These are phyloP conservation scores for Sipha maydis DNA, from an alignment of 2,888 invertebrate species.

Conservation along the genomic window DNA sequence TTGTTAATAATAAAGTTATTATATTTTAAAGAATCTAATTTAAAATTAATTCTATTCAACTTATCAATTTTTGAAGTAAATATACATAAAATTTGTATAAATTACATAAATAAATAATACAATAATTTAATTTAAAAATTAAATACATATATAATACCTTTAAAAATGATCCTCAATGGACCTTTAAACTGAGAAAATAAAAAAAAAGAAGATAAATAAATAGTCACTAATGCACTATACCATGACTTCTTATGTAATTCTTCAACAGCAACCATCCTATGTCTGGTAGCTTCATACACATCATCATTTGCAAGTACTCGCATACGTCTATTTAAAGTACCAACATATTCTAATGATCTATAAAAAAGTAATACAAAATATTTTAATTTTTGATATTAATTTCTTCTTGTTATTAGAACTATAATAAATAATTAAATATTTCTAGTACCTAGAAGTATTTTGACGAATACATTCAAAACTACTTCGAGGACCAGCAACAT, in stretches of 20 bases:
- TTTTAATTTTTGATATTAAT: not conserved
- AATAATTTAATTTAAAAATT: no score
- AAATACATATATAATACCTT: not conserved
- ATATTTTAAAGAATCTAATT: no score
- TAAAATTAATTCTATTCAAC: no score
- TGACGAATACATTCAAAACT: constrained; percentile 92
- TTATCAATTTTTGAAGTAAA: no score
- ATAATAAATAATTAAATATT: not conserved
- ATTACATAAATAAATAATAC: no score
- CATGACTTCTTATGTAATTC: constrained; percentile 94
- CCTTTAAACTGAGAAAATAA: not conserved
- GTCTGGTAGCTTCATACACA: constrained; percentile 91
- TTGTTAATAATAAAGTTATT: no score
- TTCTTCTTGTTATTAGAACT: not conserved
- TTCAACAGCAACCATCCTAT: constrained; percentile 90
- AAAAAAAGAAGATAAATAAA: constrained; percentile 16
- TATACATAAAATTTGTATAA: no score
- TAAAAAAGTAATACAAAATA: constrained; percentile 6
- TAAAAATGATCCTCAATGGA: no score
- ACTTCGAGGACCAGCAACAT: constrained; percentile 86
- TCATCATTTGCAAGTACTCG: constrained; percentile 95
- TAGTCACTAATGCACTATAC: constrained; percentile 69
- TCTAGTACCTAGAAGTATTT: constrained; percentile 70
- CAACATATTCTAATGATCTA: constrained; percentile 70
- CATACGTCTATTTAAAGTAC: constrained; percentile 87